Base-by-base conservation (phyloP, 2,797 vertebrate genomes). In the Phataginus tricuspis region DNA sequence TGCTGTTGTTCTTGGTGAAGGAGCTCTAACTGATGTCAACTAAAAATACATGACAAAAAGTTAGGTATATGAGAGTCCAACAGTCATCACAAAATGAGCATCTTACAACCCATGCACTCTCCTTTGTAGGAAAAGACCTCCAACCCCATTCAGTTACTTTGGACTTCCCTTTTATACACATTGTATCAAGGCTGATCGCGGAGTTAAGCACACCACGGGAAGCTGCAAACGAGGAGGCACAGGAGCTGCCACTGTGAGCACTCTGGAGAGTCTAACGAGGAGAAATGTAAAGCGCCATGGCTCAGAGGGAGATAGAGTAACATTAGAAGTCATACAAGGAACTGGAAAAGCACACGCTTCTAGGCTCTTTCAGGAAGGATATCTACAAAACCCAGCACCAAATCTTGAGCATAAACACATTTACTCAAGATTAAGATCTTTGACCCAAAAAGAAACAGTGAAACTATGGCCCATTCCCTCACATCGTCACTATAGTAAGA, bases 261-360 rank as follows among this genome's bases (percentile, higher is more conserved):
- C 82, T 88, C 66, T 23, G 21, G 68, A 87, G 68, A 80, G 39
- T 61, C 84, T 90, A n/a, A 55, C 37, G 87, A 87, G 49, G 91
- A 78, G 92, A 80, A 82, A 95, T 69, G 69, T 83, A 86, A 74
- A n/a, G 16, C 51, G 55, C 2, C 11, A 2, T 1, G 23, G 75
- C 82, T 27, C 53, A 91, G 79, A 80, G 55, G 23, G 16, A 61
- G 53, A 57, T 0, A 61, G n/a, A 95, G 2, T 23, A 83, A 92
- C 86, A 89, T 29, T 14, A 45, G 51, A 90, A 96, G 34, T 19
- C n/a, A 53, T 42, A 5, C 34, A 68, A 80, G 49, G 7, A 74
- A 80, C 51, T 72, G 68, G 55, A 84, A 74, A 91, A 90, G 14
- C 14, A 39, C 16, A 18, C 0, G 34, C 69, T 34, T 19, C 4